Conservation (phyloP, 2,888 invertebrate genomes). For the Apotomis betuletana region DNA sequence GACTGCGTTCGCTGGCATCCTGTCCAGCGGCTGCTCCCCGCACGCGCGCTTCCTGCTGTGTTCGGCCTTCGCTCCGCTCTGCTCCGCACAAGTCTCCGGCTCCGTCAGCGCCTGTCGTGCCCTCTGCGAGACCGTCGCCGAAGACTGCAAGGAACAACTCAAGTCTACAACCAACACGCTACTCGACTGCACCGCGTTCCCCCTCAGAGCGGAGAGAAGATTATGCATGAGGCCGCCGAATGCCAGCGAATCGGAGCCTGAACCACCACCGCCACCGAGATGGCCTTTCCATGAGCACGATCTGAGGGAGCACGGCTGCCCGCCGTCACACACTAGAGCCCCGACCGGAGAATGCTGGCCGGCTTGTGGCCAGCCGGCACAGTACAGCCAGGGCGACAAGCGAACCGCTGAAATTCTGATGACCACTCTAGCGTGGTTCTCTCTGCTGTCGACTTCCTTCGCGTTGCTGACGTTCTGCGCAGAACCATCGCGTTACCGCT, state of each 20-base stretch:
- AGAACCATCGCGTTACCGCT: conserved; percentile 94
- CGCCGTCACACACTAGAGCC: conserved; percentile 84
- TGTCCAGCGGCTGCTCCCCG: conserved; percentile 91
- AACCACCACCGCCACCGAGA: conserved; percentile 66
- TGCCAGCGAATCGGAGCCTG: conserved; percentile 73
- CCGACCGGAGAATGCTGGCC: conserved; percentile 85
- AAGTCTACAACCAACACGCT: conserved; percentile 87
- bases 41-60: conserved; percentile 94
- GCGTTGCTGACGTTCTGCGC: conserved; percentile 94
- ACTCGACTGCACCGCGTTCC: conserved; percentile 91
- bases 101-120: conserved; percentile 94
- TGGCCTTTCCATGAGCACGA: conserved; percentile 75
- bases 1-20: conserved; percentile 86
- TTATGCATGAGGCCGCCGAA: conserved; percentile 90
- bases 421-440: conserved; percentile 89
- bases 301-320: conserved; percentile 77
- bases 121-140: conserved; percentile 90
- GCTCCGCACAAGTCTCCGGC: conserved; percentile 92
- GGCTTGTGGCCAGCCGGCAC: conserved; percentile 87
- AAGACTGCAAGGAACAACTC: conserved; percentile 88
- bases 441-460: conserved; percentile 92
- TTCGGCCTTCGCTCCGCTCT: conserved; percentile 95
- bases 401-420: conserved; percentile 89
- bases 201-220: conserved; percentile 86
- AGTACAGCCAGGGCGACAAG: conserved; percentile 87